Percentiles rank a stretch among this genome's conserved stretches.
Conservation (phyloP, 2,113 vertebrate species). For the Globicephala melas region DNA sequence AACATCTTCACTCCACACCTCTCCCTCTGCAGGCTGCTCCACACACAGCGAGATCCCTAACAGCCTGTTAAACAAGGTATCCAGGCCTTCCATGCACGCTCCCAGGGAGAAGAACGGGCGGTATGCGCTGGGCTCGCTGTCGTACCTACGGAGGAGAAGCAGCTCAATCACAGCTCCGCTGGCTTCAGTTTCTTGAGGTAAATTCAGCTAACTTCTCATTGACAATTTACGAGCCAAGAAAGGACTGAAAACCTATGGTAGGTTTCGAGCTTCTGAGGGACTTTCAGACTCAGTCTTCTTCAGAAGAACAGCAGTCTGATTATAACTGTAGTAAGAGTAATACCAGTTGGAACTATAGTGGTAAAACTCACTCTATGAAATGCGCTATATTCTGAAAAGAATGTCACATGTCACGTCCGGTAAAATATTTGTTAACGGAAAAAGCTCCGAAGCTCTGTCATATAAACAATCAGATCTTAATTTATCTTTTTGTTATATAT, state of each 20-base stretch:
- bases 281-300: not conserved
- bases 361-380: not conserved
- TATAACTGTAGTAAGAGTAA: not conserved
- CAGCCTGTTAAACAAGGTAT: constrained; percentile 90
- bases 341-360: not conserved
- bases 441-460: not conserved
- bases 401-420: not conserved
- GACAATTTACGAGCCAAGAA: not conserved
- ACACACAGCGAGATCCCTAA: constrained; percentile 91
- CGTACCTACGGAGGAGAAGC: constrained; percentile 85
- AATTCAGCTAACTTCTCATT: not conserved
- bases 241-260: not conserved
- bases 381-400: not conserved
- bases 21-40: constrained; percentile 89
- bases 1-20: constrained; percentile 95
- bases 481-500: not conserved
- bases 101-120: constrained; percentile 96
- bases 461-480: not conserved
- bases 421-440: constrained; percentile 11
- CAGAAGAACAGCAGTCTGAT: not conserved
- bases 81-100: constrained; percentile 96
- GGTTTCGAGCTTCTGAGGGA: not conserved
- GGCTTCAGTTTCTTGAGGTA: not conserved
- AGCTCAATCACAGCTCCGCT: not conserved
- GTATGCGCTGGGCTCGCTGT: constrained; percentile 95